Base-by-base conservation (phyloP, 1,140 invertebrate species). In the Stenopsyche tienmushanensis region DNA sequence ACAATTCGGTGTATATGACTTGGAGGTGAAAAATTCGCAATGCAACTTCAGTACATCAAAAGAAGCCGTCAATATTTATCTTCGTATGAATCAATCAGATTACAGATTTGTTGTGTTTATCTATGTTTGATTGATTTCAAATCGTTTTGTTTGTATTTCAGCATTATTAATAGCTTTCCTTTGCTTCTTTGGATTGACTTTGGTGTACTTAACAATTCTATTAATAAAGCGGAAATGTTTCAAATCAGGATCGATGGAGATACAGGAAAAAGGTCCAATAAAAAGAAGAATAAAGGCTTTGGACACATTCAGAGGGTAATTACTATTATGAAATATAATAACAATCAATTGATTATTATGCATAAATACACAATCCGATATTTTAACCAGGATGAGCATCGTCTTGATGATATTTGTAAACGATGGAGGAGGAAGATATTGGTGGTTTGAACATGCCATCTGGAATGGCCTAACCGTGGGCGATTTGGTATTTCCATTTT, bases 391-490 rank as follows among this genome's bases (percentile, higher is more conserved):
- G 8, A 83, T 92, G 49, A 84, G 84, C 44, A 89, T 94, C 68
- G 86, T n/a, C n/a, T n/a, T n/a, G n/a, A n/a, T n/a, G n/a, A n/a
- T n/a, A n/a, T n/a, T n/a, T n/a, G n/a, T n/a, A n/a, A n/a, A n/a
- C n/a, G n/a, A n/a, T n/a, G n/a, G n/a, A n/a, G n/a, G n/a, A n/a
- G n/a, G n/a, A n/a, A n/a, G n/a, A n/a, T n/a, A n/a, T n/a, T n/a
- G n/a, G n/a, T n/a, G n/a, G n/a, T n/a, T n/a, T n/a, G n/a, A 91
- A 69, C 96, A 99, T 75, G 88, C 90, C 1, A 83, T 87, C 7
- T 99, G 96, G 96, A 94, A 97, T 81, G 96, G 96, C 0, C 75
- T 98, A 1, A 92, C 91, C 20, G 77, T 96, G 23, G 96, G 94
- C 1, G 96, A 98, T 80, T 78, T 97, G 26, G 89, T 98, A 17